phyloP scores from a whole-genome alignment of 2,113 vertebrate genomes.

The Oophaga pumilio region DNA sequence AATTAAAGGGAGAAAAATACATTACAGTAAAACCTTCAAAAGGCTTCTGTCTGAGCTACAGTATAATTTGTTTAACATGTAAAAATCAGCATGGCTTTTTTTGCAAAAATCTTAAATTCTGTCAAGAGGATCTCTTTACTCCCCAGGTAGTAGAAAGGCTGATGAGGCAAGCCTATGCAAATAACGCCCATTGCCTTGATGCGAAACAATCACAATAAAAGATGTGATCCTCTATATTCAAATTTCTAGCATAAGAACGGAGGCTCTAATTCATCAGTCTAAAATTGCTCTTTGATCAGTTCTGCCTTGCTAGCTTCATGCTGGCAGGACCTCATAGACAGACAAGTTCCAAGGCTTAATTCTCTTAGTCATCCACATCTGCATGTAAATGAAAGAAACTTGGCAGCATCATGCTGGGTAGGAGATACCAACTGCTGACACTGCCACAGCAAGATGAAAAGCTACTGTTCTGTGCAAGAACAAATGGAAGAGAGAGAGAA shows the following conservation, averaged over 20 bases:
- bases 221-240: conserved; percentile 56
- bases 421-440: conserved; percentile 59
- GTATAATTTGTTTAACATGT: conserved; percentile 58
- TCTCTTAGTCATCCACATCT: conserved; percentile 58
- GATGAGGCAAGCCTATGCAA: conserved; percentile 59
- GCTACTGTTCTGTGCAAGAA: conserved; percentile 58
- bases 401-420: conserved; percentile 55
- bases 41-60: conserved; percentile 21
- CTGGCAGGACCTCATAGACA: conserved; percentile 59
- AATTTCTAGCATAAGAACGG: conserved; percentile 54
- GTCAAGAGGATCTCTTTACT: conserved; percentile 53
- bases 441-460: conserved; percentile 57
- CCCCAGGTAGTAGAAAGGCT: conserved; percentile 48
- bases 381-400: conserved; percentile 60
- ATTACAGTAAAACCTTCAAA: conserved; percentile 21
- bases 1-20: conserved; percentile 35
- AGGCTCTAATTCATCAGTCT: conserved; percentile 57
- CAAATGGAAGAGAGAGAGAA: conserved; percentile 53
- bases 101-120: conserved; percentile 52
- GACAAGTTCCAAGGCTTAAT: conserved; percentile 52
- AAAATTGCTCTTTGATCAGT: conserved; percentile 60
- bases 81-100: conserved; percentile 57
- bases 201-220: conserved; percentile 54
- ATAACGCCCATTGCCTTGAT: conserved; percentile 56
- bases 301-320: conserved; percentile 58